Conservation (phyloP, 1,140 invertebrate species). For the Aporrectodea caliginosa region DNA sequence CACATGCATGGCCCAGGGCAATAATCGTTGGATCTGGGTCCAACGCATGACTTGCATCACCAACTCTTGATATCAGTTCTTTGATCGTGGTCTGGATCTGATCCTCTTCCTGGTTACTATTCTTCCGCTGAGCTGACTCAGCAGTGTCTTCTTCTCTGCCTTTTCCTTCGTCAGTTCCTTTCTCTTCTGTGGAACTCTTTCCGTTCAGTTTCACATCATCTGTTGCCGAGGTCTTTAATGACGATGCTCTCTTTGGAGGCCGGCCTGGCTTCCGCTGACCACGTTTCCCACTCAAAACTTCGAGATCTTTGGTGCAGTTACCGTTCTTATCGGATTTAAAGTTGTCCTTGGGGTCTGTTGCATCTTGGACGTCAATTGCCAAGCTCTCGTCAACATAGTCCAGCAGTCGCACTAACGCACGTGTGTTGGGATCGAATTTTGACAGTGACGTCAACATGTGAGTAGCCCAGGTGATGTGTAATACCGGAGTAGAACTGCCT, state of each 20-base stretch:
- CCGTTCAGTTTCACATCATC: neutral
- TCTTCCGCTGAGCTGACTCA: neutral
- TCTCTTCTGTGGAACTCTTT: neutral
- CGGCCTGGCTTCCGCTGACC: neutral
- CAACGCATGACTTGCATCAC: slow-evolving; percentile 40
- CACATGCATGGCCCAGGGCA: slow-evolving; percentile 74
- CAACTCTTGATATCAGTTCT: slow-evolving; percentile 50
- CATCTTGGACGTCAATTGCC: too few species aligned
- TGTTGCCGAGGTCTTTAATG: neutral
- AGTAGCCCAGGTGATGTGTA: slow-evolving; percentile 95
- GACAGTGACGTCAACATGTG: slow-evolving; percentile 87
- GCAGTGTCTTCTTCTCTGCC: neutral
- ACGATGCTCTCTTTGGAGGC: neutral
- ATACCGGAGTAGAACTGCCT: slow-evolving; percentile 84
- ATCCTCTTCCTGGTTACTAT: slow-evolving; percentile 39
- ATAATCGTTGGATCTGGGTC: slow-evolving; percentile 66
- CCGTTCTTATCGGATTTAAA: neutral
- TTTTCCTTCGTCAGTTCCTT: neutral
- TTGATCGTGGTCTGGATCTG: slow-evolving; percentile 49
- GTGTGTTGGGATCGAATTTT: slow-evolving; percentile 64
- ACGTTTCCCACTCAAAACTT: neutral
- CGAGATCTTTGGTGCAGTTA: neutral
- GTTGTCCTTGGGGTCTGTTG: too few species aligned
- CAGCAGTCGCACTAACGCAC: neutral
- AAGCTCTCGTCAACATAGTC: neutral